Evolutionary conservation across 2,888 invertebrate species (phyloP).

Genomic region (Drosophila anomelani): DNA sequence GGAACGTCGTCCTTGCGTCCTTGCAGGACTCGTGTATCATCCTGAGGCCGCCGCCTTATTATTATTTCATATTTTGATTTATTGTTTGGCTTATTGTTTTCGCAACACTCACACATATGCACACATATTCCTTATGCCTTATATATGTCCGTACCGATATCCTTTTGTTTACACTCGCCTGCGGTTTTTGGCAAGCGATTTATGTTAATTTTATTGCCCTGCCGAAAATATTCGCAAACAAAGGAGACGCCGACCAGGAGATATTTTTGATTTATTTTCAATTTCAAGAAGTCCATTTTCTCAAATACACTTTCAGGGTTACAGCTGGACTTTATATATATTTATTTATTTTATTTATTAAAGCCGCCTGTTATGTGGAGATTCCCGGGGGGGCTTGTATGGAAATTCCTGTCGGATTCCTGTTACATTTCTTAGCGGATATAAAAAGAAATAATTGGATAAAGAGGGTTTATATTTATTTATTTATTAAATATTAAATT

Average conservation of each 20-base stretch:
- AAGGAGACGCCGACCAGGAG: neutral
- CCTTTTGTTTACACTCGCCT: slow-evolving; percentile 31
- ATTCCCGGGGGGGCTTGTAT: too few species aligned
- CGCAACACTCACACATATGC: slow-evolving; percentile 15
- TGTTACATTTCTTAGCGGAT: too few species aligned
- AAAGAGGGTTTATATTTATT: too few species aligned
- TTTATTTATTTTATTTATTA: neutral
- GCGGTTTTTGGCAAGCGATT: slow-evolving; percentile 32
- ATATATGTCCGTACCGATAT: slow-evolving; percentile 1
- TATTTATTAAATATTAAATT: too few species aligned
- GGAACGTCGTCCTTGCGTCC: slow-evolving; percentile 13
- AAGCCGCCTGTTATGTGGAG: too few species aligned
- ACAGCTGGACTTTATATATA: neutral
- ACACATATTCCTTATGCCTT: too few species aligned
- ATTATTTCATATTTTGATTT: slow-evolving; percentile 80
- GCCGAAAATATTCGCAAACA: slow-evolving; percentile 21
- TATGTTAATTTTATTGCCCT: slow-evolving; percentile 32
- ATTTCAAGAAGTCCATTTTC: neutral
- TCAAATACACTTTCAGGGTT: neutral
- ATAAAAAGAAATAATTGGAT: too few species aligned
- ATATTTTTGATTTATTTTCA: slow-evolving; percentile 8
- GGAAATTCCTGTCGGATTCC: too few species aligned
- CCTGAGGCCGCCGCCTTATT: slow-evolving; percentile 44
- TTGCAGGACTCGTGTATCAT: slow-evolving; percentile 36
- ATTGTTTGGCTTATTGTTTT: slow-evolving; percentile 78